Evolutionary conservation across 2,113 vertebrate species (phyloP).

Genomic region (Periophthalmus modestus): DNA sequence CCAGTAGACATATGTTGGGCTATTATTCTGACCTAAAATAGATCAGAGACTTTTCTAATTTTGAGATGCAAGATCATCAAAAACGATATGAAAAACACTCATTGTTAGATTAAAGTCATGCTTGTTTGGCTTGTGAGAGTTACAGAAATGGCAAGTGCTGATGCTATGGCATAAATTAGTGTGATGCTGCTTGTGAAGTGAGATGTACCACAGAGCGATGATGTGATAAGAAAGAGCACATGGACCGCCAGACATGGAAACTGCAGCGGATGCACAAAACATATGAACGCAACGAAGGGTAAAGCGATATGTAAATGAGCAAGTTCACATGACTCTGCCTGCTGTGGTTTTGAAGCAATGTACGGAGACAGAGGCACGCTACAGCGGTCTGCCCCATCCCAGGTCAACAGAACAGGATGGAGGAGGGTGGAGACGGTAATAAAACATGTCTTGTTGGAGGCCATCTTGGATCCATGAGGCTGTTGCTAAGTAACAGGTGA

Average conservation of each 20-base stretch:
- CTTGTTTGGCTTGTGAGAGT: not conserved
- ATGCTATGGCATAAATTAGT: not conserved
- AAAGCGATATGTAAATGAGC: constrained; percentile 71
- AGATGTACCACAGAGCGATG: constrained; percentile 44
- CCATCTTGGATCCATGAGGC: constrained; percentile 15
- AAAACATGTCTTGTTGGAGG: constrained; percentile 12
- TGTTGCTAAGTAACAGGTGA: constrained; percentile 42
- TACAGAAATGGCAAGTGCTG: not conserved
- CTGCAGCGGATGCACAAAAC: constrained; percentile 45
- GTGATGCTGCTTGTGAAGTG: constrained; percentile 4
- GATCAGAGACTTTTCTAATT: constrained; percentile 34
- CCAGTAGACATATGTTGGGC: constrained; percentile 25
- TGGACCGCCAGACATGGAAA: constrained; percentile 32
- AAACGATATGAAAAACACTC: not conserved
- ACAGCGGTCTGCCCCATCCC: not conserved
- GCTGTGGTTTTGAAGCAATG: constrained; percentile 40
- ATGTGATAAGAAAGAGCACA: constrained; percentile 50
- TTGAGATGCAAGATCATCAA: constrained; percentile 36
- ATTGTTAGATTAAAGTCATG: constrained; percentile 1
- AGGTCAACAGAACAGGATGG: constrained; percentile 1
- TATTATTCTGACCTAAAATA: constrained; percentile 44
- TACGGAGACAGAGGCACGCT: constrained; percentile 17
- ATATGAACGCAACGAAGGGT: constrained; percentile 56
- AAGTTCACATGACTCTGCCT: constrained; percentile 42
- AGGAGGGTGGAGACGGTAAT: not conserved